Evolutionary conservation across 2,888 invertebrate genomes (phyloP).

Genomic region (Lasioglossum calceatum): DNA sequence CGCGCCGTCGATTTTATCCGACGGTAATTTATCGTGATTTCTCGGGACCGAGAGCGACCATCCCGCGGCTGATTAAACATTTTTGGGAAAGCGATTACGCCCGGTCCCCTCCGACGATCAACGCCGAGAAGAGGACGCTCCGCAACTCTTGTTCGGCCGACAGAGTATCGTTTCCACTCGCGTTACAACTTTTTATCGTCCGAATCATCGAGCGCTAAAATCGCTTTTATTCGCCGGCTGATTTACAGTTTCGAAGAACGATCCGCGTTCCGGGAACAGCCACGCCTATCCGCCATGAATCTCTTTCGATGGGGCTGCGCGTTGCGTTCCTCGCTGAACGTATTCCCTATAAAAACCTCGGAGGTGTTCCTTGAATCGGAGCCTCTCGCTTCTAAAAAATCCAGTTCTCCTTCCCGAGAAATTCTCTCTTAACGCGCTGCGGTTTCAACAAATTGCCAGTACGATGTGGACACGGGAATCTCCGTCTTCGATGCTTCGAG

Average conservation of each 20-base stretch:
- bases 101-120: background rate
- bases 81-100: conserved; percentile 47
- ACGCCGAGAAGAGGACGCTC: background rate
- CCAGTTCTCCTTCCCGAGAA: background rate
- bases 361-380: conserved; percentile 9
- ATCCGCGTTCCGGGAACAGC: conserved; percentile 62
- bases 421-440: background rate
- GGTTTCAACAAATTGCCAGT: background rate
- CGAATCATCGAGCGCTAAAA: conserved; percentile 35
- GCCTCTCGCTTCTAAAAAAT: background rate
- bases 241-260: conserved; percentile 65
- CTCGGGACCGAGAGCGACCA: conserved; percentile 28
- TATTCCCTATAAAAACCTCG: conserved; percentile 36
- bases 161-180: background rate
- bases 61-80: conserved; percentile 45
- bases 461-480: background rate
- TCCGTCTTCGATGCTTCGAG: background rate
- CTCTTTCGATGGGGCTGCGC: conserved; percentile 59
- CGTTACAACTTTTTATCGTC: conserved; percentile 13
- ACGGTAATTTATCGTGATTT: conserved; percentile 74
- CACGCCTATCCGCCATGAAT: conserved; percentile 65
- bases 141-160: background rate
- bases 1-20: conserved; percentile 67
- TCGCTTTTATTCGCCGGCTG: conserved; percentile 50
- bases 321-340: conserved; percentile 24